phyloP scores from a whole-genome alignment of 2,888 invertebrate species.

The Pimpla rufipes region DNA sequence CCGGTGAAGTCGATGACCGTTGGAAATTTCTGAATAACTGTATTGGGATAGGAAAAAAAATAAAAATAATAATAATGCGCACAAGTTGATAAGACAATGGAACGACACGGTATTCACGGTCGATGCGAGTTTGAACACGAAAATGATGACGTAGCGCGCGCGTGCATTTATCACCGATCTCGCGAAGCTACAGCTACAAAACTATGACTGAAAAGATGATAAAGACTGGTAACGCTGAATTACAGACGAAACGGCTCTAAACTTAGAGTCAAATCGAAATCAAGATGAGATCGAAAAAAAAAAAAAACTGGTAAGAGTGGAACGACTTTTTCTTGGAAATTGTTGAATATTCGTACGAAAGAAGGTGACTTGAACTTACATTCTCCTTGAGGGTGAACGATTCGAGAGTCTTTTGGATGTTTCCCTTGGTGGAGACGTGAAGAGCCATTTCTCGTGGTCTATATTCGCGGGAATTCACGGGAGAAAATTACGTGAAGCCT shows the following conservation, averaged over 20 bases:
- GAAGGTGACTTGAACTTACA: slow-evolving; percentile 73
- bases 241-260: not conserved
- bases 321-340: slow-evolving; percentile 45
- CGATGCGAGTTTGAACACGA: not conserved
- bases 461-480: slow-evolving; percentile 16
- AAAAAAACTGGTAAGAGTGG: not conserved
- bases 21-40: not conserved
- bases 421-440: slow-evolving; percentile 81
- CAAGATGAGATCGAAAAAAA: not conserved
- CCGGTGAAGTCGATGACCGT: not conserved
- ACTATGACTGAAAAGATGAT: not conserved
- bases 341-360: slow-evolving; percentile 18
- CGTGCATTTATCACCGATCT: not conserved
- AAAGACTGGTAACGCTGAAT: not conserved
- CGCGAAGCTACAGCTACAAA: not conserved
- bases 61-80: not conserved
- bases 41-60: not conserved
- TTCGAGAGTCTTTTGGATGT: slow-evolving; percentile 79
- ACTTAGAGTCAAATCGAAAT: too few species aligned
- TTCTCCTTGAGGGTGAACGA: slow-evolving; percentile 78
- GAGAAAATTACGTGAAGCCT: slow-evolving; percentile 34
- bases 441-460: slow-evolving; percentile 76
- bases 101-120: not conserved
- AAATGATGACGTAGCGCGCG: not conserved
- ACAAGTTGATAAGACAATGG: not conserved